phyloP scores from a whole-genome alignment of 1,140 invertebrate genomes.

The Galleria mellonella region DNA sequence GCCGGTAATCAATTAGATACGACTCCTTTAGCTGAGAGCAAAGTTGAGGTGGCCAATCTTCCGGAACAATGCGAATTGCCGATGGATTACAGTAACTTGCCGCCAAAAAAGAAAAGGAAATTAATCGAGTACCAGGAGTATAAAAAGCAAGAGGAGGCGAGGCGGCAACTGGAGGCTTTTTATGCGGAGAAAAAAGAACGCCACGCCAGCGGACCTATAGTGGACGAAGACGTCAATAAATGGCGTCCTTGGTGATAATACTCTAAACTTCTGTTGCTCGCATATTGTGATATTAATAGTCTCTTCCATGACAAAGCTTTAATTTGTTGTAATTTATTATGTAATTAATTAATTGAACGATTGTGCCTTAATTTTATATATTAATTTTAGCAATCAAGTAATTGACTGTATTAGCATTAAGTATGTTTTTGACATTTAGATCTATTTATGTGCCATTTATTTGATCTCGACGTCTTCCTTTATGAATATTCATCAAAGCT shows the following conservation, averaged over 20 bases:
- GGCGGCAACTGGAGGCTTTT: slow-evolving; percentile 55
- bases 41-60: slow-evolving; percentile 34
- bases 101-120: slow-evolving; percentile 71
- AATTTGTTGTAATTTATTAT: slow-evolving; percentile 60
- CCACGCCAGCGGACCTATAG: slow-evolving; percentile 31
- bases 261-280: background rate
- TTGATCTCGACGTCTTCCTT: slow-evolving; percentile 63
- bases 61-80: slow-evolving; percentile 64
- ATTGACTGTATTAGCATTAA: background rate
- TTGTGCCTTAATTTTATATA: slow-evolving; percentile 14
- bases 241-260: slow-evolving; percentile 60
- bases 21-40: slow-evolving; percentile 29
- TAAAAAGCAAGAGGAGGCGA: slow-evolving; percentile 66
- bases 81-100: slow-evolving; percentile 68
- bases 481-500: slow-evolving; percentile 15
- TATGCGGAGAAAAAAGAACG: slow-evolving; percentile 50
- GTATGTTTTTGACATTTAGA: slow-evolving; percentile 7
- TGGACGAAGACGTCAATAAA: slow-evolving; percentile 40
- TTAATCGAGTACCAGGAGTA: slow-evolving; percentile 68
- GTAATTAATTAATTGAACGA: slow-evolving; percentile 5
- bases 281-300: slow-evolving; percentile 59
- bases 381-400: background rate
- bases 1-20: slow-evolving; percentile 36
- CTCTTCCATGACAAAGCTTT: slow-evolving; percentile 70
- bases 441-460: slow-evolving; percentile 53